Conservation (phyloP, 92 coral and sea anemone genomes). For the Isaurus tuberculatus region DNA sequence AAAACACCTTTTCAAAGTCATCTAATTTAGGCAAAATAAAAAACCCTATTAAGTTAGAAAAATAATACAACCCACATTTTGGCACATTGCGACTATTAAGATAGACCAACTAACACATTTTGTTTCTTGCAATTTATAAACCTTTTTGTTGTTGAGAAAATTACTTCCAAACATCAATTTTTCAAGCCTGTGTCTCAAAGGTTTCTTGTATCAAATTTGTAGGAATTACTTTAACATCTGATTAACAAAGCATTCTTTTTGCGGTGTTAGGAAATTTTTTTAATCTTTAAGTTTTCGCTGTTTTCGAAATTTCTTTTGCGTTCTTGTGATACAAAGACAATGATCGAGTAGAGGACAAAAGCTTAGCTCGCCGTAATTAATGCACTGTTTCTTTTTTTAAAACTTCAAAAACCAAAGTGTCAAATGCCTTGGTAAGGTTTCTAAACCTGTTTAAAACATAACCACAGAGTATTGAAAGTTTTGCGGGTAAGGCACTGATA, state of each 20-base stretch:
- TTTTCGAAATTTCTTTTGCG: slow-evolving; percentile 18
- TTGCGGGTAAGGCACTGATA: slow-evolving; percentile 23
- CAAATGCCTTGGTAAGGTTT: slow-evolving; percentile 21
- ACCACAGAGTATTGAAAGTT: slow-evolving; percentile 33
- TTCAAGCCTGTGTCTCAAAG: too few relatives aligned
- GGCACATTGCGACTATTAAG: slow-evolving; percentile 36
- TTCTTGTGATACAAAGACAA: slow-evolving; percentile 26
- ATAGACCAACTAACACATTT: not conserved
- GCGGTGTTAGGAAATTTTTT: slow-evolving; percentile 28
- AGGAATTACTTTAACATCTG: not conserved
- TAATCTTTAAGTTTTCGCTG: not conserved
- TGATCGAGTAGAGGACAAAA: not conserved
- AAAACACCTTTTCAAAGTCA: slow-evolving; percentile 27
- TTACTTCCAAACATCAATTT: not conserved
- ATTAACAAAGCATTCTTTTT: not conserved
- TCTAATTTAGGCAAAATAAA: slow-evolving; percentile 52
- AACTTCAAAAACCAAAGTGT: slow-evolving; percentile 24
- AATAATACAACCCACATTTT: slow-evolving; percentile 54
- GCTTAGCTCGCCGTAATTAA: slow-evolving; percentile 10
- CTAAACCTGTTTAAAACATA: not conserved
- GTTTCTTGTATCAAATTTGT: not conserved
- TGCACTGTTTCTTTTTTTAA: slow-evolving; percentile 16
- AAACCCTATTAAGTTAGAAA: slow-evolving; percentile 50
- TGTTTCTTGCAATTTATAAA: not conserved
- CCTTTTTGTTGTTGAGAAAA: slow-evolving; percentile 18